Evolutionary conservation across 2,113 vertebrate species (phyloP), one percentile per base, ranked within the genome.

Genomic region (Nanorana parkeri): DNA sequence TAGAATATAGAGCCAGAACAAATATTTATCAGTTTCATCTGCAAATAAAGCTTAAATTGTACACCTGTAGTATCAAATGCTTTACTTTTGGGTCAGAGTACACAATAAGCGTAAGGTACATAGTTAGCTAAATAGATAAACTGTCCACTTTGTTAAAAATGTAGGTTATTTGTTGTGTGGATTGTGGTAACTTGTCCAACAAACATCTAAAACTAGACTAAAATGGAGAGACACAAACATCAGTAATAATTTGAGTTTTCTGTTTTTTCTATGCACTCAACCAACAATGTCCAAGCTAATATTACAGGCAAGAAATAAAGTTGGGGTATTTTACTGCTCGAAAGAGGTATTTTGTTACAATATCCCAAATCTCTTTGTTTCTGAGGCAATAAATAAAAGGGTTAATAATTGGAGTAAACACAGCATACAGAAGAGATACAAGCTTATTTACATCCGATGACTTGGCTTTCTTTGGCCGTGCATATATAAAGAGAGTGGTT

Each of bases 361-460:
- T 65, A 26, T 54, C 58, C 69, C 60, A 66, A 52, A 88, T 86
- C 13, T 90, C 89, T 41, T 47, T 66, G 81, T 88, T 91, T 32
- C 86, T 65, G 19, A 88, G 75, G 54, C 87, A 87, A 66, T 87
- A 90, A 71, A 88, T 89, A 71, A 90, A 0, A 0, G 89, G 87
- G 47, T 88, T 90, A 15, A 89, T 29, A 21, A 89, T 75, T 4
- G 85, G 87, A 0, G 84, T 87, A 51, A 91, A 84, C 7, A 88
- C 85, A 0, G 87, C 85, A 77, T 91, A 88, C 16, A 89, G 29
- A 17, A 86, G 78, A 0, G 89, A 87, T 68, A 88, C 85, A 13
- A 90, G 24, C 54, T 90, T 89, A 69, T 87, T 87, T 64, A 61
- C 81, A 61, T 88, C 52, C 0, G 81, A 85, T 17, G 87, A 84